These are phyloP conservation scores for Ophiothrix spiculata DNA, from an alignment of 35 echinoderm and acorn worm genomes.

Conservation along the genomic window DNA sequence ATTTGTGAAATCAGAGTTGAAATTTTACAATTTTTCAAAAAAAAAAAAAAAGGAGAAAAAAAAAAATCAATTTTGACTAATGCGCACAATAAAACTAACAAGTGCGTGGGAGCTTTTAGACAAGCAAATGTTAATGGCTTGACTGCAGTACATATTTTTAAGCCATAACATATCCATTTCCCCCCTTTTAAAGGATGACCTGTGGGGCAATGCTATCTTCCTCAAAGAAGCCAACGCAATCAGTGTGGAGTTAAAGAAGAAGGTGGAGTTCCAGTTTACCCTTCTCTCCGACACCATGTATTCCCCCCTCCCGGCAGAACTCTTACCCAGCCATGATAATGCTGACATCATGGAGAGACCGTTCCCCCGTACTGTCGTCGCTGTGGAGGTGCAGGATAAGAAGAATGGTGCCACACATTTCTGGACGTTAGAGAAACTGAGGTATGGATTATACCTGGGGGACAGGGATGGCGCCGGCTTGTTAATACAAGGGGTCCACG, in stretches of 20 bases:
- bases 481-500: too few species aligned
- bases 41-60: too few species aligned
- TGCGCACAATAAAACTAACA: too few species aligned
- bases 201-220: constrained; percentile 98
- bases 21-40: too few species aligned
- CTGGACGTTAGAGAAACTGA: constrained; percentile 93
- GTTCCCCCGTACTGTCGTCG: constrained; percentile 89
- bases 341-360: constrained; percentile 59
- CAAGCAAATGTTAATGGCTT: too few species aligned
- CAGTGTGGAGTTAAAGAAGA: constrained; percentile 99
- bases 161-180: too few species aligned
- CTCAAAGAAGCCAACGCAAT: constrained; percentile 98
- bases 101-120: too few species aligned
- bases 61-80: too few species aligned
- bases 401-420: constrained; percentile 97
- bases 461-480: too few species aligned
- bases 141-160: too few species aligned
- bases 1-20: too few species aligned
- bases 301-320: constrained; percentile 86
- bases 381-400: constrained; percentile 81
- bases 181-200: constrained; percentile 74
- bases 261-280: constrained; percentile 99
- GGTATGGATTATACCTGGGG: too few species aligned
- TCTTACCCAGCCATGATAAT: constrained; percentile 71
- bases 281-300: constrained; percentile 93